These are phyloP conservation scores for Drosophila athabasca DNA, from an alignment of 1,140 invertebrate species.

Conservation along the genomic window DNA sequence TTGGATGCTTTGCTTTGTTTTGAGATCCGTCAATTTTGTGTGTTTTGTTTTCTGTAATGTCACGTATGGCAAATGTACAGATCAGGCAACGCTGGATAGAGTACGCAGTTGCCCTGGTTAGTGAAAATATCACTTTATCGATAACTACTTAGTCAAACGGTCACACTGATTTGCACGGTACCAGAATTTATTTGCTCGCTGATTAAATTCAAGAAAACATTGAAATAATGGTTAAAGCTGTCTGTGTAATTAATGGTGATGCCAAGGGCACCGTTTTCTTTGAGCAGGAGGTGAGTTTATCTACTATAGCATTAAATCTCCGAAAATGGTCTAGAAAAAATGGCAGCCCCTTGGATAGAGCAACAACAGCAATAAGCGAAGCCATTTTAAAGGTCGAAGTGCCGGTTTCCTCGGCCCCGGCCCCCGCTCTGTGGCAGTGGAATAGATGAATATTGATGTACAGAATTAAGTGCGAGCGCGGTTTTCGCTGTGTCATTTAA, in stretches of 20 bases:
- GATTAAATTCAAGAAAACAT: slow-evolving; percentile 8
- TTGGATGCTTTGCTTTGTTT: slow-evolving; percentile 4
- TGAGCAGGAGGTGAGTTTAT: slow-evolving; percentile 87
- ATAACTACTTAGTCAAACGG: too few species aligned
- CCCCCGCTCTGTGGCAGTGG: slow-evolving; percentile 17
- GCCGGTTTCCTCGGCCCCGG: slow-evolving; percentile 41
- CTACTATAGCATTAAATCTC: neutral
- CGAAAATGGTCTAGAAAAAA: slow-evolving; percentile 8
- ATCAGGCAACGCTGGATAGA: too few species aligned
- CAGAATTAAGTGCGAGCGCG: neutral
- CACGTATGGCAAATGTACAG: neutral
- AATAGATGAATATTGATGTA: slow-evolving; percentile 32
- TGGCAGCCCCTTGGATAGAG: slow-evolving; percentile 6
- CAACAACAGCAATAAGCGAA: slow-evolving; percentile 3
- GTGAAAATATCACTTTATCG: too few species aligned
- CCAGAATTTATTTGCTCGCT: too few species aligned
- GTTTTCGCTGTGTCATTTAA: slow-evolving; percentile 56
- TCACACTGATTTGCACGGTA: too few species aligned
- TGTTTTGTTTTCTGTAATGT: slow-evolving; percentile 25
- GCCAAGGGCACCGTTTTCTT: slow-evolving; percentile 92
- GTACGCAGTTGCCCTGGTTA: too few species aligned
- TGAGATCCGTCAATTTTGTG: slow-evolving; percentile 8
- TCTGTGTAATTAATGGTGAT: slow-evolving; percentile 93
- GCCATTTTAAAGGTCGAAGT: slow-evolving; percentile 56
- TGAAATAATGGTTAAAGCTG: slow-evolving; percentile 88